phyloP scores from a whole-genome alignment of 2,113 vertebrate species.

The Chlorodrepanis virens region DNA sequence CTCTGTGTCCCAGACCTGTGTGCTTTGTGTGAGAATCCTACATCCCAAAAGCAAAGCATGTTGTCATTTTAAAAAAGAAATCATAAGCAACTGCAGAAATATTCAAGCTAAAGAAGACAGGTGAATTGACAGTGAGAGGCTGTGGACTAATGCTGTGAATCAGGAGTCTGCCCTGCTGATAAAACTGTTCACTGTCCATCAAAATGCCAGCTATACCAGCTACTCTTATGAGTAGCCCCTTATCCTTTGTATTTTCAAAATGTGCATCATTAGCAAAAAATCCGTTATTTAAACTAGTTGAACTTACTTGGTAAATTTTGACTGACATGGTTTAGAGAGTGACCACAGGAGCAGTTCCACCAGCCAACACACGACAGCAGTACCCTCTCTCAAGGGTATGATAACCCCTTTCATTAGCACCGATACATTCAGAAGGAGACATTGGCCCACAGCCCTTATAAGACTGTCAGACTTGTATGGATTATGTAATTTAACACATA shows the following conservation, averaged over 20 bases:
- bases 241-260: neutral
- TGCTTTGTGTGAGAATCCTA: neutral
- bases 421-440: conserved; percentile 21
- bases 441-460: neutral
- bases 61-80: neutral
- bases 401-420: conserved; percentile 7
- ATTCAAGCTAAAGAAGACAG: neutral
- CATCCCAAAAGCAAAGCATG: neutral
- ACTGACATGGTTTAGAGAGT: neutral
- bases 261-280: neutral
- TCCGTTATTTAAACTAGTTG: neutral
- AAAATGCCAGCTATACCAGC: neutral
- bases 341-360: neutral
- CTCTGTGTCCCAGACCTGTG: neutral
- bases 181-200: neutral
- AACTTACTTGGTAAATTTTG: neutral
- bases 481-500: conserved; percentile 60
- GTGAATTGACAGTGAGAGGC: neutral
- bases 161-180: neutral
- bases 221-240: neutral
- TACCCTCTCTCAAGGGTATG: conserved; percentile 4
- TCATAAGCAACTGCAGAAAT: neutral
- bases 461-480: conserved; percentile 36
- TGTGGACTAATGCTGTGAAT: neutral
- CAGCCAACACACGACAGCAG: neutral